Evolutionary conservation across 1,140 invertebrate genomes (phyloP).

Genomic region (Dendroctonus valens): DNA sequence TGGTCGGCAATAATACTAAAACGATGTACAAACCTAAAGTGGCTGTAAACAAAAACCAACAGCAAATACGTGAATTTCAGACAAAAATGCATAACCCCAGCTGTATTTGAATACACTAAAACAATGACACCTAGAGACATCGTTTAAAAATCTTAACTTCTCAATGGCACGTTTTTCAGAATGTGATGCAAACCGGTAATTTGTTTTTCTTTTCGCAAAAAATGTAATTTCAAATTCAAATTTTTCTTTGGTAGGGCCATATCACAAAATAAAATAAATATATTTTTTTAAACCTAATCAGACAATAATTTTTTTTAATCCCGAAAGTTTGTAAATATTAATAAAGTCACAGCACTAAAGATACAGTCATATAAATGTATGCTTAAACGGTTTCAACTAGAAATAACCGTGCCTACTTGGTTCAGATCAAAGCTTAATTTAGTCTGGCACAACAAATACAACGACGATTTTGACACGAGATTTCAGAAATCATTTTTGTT

Average conservation of each 20-base stretch:
- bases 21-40: constrained; percentile 1
- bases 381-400: constrained; percentile 38
- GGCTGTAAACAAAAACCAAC: constrained; percentile 25
- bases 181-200: no score
- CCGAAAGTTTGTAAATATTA: constrained; percentile 32
- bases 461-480: not conserved
- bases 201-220: no score
- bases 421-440: constrained; percentile 41
- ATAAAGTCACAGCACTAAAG: constrained; percentile 49
- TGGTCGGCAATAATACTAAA: no score
- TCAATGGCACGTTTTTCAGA: no score
- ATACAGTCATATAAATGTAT: constrained; percentile 48
- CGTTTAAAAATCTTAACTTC: no score
- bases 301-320: constrained; percentile 44
- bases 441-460: not conserved
- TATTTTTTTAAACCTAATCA: constrained; percentile 43
- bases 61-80: not conserved
- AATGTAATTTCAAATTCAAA: constrained; percentile 5
- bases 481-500: constrained; percentile 5
- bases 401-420: constrained; percentile 44
- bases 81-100: constrained; percentile 20
- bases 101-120: constrained; percentile 26
- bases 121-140: no score
- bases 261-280: constrained; percentile 46
- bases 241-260: constrained; percentile 47